A percentile compares a stretch with the other conserved stretches of the same genome.
Evolutionary conservation across 2,888 invertebrate species (phyloP).

Genomic region (Halocaridina rubra): DNA sequence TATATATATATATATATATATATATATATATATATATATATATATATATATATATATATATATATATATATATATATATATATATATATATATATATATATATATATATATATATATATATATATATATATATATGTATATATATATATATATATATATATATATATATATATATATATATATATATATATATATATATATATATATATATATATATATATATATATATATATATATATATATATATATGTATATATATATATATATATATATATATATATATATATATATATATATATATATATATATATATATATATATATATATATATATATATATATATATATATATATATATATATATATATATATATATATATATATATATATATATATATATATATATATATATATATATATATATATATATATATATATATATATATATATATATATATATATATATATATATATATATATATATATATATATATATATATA

Average conservation of each 20-base stretch:
- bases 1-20: too few species aligned
- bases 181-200: not conserved
- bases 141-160: conserved; percentile 7
- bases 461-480: not conserved
- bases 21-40: conserved; percentile 14
- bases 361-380: not conserved
- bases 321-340: conserved; percentile 10
- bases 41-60: not conserved
- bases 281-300: conserved; percentile 1
- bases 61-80: not conserved
- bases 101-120: not conserved
- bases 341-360: conserved; percentile 11
- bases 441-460: conserved; percentile 9
- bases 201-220: not conserved
- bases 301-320: conserved; percentile 13
- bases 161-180: conserved; percentile 15
- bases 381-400: not conserved
- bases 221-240: not conserved
- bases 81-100: not conserved
- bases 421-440: conserved; percentile 5
- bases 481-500: not conserved
- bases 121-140: not conserved
- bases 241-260: not conserved
- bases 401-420: not conserved
- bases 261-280: not conserved